Percentiles rank a stretch among this genome's conserved stretches.
phyloP scores from a whole-genome alignment of 2,113 vertebrate genomes.

The Potamarius usumacintae region DNA sequence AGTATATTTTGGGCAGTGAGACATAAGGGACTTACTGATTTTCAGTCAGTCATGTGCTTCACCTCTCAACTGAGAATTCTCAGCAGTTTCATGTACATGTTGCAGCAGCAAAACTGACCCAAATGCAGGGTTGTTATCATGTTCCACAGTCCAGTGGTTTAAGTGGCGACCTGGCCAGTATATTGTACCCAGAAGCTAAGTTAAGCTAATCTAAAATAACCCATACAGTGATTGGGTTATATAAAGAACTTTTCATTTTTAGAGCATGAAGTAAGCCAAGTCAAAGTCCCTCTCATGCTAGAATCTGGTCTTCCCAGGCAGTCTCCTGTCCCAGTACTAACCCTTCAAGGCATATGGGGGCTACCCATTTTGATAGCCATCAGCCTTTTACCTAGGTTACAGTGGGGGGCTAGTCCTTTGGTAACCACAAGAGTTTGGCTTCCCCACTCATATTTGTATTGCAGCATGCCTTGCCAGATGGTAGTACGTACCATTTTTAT shows the following conservation, averaged over 20 bases:
- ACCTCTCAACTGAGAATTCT: neutral
- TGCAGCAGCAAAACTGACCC: neutral
- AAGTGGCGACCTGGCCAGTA: neutral
- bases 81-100: neutral
- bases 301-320: too few species aligned
- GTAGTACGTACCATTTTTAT: too few species aligned
- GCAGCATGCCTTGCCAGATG: too few species aligned
- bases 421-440: too few species aligned
- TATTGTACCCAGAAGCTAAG: neutral
- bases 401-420: too few species aligned
- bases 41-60: neutral
- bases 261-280: too few species aligned
- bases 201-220: neutral
- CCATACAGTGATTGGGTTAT: neutral
- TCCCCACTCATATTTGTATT: too few species aligned
- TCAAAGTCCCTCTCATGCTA: too few species aligned
- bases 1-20: neutral
- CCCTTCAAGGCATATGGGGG: too few species aligned
- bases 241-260: neutral
- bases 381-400: too few species aligned
- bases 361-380: too few species aligned
- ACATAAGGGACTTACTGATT: neutral
- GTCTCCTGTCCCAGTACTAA: too few species aligned
- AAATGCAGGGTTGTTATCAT: neutral
- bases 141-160: neutral